Evolutionary conservation across 2,113 vertebrate genomes (phyloP), one percentile per base, ranked within the genome.

Genomic region (Equus quagga): DNA sequence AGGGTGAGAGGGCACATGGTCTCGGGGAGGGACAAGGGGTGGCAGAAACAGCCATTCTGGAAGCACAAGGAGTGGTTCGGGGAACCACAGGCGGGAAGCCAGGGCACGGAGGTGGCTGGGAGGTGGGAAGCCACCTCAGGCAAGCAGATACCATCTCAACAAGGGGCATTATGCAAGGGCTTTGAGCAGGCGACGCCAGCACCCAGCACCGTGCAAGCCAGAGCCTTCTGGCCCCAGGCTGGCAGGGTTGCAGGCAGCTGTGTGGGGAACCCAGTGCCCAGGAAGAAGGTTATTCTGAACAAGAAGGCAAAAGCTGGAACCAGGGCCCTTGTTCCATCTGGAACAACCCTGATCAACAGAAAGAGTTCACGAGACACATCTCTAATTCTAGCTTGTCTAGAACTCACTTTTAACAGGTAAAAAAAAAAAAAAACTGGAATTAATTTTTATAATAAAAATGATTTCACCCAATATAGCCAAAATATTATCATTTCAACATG

Each of bases 1-100:
- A 13, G 4, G 0, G 14, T 10, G 15, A 19, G 26, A 17, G 4
- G 3, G 10, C 24, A 44, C 1, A 0, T 0, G 28, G 65, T 17
- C 79, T 44, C 12, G 11, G 44, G 18, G 19, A 24, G 23, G 17
- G 15, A 0, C 0, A 10, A 15, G 33, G 54, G 10, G 31, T 11
- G 51, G 8, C n/a, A 10, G 26, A 9, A 46, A 17, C 2, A 2
- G 5, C 4, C 5, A 18, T 1, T 0, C 7, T 12, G 33, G 36
- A 10, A 54, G 56, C 7, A 26, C 49, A 10, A 0, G 1, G 0
- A 23, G 3, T 1, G 23, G 33, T 26, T 41, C 6, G 1, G 15
- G 21, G 31, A 24, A 51, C 13, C 64, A 8, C 1, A 1, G 36
- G 33, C 46, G 28, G 8, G 12, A 44, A 56, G 6, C 13, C 6